Evolutionary conservation across 2,888 invertebrate genomes (phyloP).

Genomic region (Venustoraphidia nigricollis): DNA sequence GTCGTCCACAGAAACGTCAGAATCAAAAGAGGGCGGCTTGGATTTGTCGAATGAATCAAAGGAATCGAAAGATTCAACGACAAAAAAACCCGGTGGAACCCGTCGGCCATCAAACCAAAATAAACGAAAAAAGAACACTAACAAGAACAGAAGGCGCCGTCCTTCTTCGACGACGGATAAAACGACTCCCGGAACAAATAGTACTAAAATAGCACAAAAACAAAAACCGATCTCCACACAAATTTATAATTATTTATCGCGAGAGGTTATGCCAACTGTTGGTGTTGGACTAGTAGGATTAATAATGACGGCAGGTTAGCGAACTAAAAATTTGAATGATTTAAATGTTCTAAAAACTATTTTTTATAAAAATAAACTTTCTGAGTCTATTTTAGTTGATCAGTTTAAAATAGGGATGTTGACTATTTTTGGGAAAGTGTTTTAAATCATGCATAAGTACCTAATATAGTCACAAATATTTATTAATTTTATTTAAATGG

Average conservation of each 20-base stretch:
- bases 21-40: slow-evolving; percentile 24
- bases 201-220: slow-evolving; percentile 26
- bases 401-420: no score
- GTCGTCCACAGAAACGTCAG: slow-evolving; percentile 11
- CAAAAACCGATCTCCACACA: slow-evolving; percentile 52
- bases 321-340: no score
- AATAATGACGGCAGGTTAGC: slow-evolving; percentile 44
- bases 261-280: slow-evolving; percentile 69
- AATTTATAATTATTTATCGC: slow-evolving; percentile 60
- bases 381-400: no score
- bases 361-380: no score
- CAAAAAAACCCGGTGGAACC: slow-evolving; percentile 14
- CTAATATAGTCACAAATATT: no score
- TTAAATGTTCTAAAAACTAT: no score
- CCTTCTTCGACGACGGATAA: slow-evolving; percentile 30
- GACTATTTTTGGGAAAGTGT: no score
- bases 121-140: slow-evolving; percentile 36
- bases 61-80: slow-evolving; percentile 27
- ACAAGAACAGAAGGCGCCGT: slow-evolving; percentile 43
- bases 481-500: no score
- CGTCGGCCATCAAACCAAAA: slow-evolving; percentile 27
- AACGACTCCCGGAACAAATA: slow-evolving; percentile 13
- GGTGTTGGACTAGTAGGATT: slow-evolving; percentile 62
- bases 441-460: no score
- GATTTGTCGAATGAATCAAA: slow-evolving; percentile 17